These are phyloP conservation scores for Metacarcinus magister DNA, from an alignment of 2,888 invertebrate genomes.

Conservation along the genomic window DNA sequence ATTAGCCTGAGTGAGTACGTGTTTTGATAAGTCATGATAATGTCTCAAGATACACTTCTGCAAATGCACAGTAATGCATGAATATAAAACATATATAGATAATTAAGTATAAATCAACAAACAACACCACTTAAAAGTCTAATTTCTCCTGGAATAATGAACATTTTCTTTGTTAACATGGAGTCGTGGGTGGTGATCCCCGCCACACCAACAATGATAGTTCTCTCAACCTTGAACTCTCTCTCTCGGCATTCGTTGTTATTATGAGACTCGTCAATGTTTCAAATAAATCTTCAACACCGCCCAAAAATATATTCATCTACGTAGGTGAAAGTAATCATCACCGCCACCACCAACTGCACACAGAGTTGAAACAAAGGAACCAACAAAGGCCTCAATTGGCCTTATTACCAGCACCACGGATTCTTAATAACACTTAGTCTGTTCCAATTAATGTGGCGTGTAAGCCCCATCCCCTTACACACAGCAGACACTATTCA, in stretches of 20 bases:
- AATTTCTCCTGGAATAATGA: conserved; percentile 16
- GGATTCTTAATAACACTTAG: conserved; percentile 5
- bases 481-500: background rate
- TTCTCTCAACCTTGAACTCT: background rate
- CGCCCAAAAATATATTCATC: conserved; percentile 17
- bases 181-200: background rate
- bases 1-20: background rate
- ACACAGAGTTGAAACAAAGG: background rate
- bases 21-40: background rate
- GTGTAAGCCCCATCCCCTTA: background rate
- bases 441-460: background rate
- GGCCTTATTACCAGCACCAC: background rate
- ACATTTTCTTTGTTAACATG: background rate
- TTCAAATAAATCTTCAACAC: background rate
- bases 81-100: conserved; percentile 28
- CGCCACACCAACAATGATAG: background rate
- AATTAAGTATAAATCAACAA: conserved; percentile 30
- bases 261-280: background rate
- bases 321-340: background rate
- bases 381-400: background rate
- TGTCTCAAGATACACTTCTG: background rate
- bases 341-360: conserved; percentile 12
- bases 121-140: background rate
- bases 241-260: background rate
- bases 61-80: background rate